phyloP scores from a whole-genome alignment of 2,888 invertebrate species.

The Xanthorhoe spadicearia region DNA sequence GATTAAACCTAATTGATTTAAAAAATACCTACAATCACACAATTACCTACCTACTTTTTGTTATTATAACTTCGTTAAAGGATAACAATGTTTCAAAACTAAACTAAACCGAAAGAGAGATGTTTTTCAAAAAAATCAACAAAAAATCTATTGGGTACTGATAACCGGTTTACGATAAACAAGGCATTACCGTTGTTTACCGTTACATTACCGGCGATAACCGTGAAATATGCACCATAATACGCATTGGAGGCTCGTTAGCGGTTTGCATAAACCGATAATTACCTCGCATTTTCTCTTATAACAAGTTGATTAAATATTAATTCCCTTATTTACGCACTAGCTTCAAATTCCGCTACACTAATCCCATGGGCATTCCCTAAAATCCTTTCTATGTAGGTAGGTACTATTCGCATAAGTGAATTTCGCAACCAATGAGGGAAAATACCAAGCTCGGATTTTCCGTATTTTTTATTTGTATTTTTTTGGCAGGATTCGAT shows the following conservation, averaged over 20 bases:
- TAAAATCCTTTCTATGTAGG: background rate
- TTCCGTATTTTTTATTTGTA: background rate
- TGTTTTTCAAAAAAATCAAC: too few species aligned
- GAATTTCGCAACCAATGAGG: background rate
- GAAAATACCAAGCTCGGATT: background rate
- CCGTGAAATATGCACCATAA: conserved; percentile 17
- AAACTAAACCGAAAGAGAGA: too few species aligned
- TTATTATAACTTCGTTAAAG: too few species aligned
- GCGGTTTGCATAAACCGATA: background rate
- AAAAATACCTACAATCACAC: too few species aligned
- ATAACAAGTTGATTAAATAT: conserved; percentile 8
- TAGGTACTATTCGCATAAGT: background rate
- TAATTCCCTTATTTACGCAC: background rate
- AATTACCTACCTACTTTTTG: too few species aligned
- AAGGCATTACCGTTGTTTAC: background rate
- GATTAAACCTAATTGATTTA: too few species aligned
- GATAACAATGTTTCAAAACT: too few species aligned
- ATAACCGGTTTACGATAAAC: background rate
- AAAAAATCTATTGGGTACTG: background rate
- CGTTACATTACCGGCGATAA: conserved; percentile 15
- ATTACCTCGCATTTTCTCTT: conserved; percentile 5
- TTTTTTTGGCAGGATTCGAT: too few species aligned
- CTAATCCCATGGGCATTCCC: background rate
- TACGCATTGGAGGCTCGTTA: conserved; percentile 1
- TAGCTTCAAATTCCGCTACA: background rate